Percentiles rank a stretch among this genome's conserved stretches.
These are phyloP conservation scores for Drosophila lutescens DNA, from an alignment of 2,888 invertebrate genomes.

Conservation along the genomic window DNA sequence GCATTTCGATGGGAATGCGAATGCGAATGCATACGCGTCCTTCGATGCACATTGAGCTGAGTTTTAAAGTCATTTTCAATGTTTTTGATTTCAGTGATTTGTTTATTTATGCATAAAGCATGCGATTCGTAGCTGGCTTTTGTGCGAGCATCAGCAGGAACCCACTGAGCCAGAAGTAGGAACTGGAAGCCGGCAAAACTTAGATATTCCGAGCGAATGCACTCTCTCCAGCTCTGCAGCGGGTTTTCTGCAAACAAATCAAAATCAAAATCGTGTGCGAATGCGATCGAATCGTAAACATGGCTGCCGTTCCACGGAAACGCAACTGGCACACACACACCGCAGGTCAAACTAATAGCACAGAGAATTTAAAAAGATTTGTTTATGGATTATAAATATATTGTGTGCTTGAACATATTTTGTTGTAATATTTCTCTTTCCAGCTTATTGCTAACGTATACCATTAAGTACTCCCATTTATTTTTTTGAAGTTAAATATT, in stretches of 20 bases:
- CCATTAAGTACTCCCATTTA: too few species aligned
- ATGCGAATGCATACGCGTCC: conserved; percentile 24
- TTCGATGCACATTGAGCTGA: conserved; percentile 70
- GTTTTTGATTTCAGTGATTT: conserved; percentile 80
- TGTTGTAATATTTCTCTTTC: too few species aligned
- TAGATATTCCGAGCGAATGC: conserved; percentile 79
- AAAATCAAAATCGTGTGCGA: conserved; percentile 77
- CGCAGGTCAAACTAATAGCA: background rate
- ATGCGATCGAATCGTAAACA: conserved; percentile 75
- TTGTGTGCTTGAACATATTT: too few species aligned
- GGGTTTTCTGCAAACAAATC: conserved; percentile 77
- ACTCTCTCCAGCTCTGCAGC: conserved; percentile 61
- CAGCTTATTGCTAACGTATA: too few species aligned
- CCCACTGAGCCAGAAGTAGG: conserved; percentile 42
- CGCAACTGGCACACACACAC: conserved; percentile 64
- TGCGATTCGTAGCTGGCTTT: conserved; percentile 69
- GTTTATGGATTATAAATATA: background rate
- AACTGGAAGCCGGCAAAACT: conserved; percentile 54
- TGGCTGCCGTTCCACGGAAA: conserved; percentile 63
- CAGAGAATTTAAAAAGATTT: background rate
- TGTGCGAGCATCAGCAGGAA: conserved; percentile 73
- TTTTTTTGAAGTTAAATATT: too few species aligned
- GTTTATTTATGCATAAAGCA: conserved; percentile 79
- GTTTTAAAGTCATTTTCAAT: conserved; percentile 76
- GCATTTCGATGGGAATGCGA: conserved; percentile 25